phyloP scores from a whole-genome alignment of 2,797 vertebrate genomes.

The Gouania willdenowi region DNA sequence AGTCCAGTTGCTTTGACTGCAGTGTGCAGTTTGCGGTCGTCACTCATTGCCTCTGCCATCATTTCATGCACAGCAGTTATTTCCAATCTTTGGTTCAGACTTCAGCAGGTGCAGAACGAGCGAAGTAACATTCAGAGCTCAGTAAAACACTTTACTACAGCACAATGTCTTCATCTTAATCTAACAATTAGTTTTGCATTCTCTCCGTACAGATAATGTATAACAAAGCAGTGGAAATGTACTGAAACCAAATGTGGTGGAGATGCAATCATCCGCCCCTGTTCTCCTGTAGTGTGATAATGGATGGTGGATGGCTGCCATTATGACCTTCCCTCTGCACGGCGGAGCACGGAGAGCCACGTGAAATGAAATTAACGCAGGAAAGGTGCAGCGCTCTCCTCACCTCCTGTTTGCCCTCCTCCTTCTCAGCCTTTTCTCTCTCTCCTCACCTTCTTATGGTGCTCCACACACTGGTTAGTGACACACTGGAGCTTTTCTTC shows the following conservation, averaged over 20 bases:
- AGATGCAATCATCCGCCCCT: conserved; percentile 57
- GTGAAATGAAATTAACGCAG: conserved; percentile 69
- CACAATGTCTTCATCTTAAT: no score
- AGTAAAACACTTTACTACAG: no score
- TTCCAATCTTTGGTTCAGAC: no score
- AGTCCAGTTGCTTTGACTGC: no score
- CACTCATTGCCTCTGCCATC: no score
- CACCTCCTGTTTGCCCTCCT: conserved; percentile 5
- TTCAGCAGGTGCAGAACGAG: no score
- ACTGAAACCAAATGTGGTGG: conserved; percentile 35
- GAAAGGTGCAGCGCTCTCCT: conserved; percentile 43
- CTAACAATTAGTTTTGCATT: conserved; percentile 27
- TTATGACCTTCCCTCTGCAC: conserved; percentile 50
- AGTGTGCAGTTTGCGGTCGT: no score
- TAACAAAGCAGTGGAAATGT: conserved; percentile 45
- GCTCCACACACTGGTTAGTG: no score
- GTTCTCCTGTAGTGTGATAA: conserved; percentile 47
- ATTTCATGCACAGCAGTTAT: no score
- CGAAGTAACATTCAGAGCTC: no score
- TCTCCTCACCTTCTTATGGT: conserved; percentile 2
- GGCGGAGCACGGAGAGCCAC: conserved; percentile 50
- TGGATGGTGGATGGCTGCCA: conserved; percentile 60
- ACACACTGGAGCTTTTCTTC: no score
- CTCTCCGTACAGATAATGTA: conserved; percentile 45
- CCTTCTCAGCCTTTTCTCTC: conserved; percentile 2